Conservation (phyloP, 2,797 vertebrate species). For the Myotis planiceps region DNA sequence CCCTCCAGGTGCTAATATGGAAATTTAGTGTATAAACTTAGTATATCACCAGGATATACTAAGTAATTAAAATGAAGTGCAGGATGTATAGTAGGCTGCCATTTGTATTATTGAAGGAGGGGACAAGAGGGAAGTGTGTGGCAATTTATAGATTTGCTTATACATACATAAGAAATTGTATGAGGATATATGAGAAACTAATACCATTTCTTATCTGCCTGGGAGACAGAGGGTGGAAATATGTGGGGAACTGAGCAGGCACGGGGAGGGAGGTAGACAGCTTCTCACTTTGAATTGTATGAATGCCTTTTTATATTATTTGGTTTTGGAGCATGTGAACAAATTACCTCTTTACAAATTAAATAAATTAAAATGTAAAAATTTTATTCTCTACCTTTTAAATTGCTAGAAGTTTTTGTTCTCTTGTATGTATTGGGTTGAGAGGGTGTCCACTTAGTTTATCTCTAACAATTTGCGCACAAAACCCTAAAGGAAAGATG, state of each 20-base stretch:
- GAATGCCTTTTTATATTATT: background rate
- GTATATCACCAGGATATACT: background rate
- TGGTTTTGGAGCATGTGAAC: background rate
- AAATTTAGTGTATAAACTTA: background rate
- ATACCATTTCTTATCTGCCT: background rate
- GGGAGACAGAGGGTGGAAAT: background rate
- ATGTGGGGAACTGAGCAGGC: background rate
- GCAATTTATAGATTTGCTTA: background rate
- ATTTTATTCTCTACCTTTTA: background rate
- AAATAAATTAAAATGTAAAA: background rate
- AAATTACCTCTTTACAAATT: background rate
- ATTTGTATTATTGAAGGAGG: background rate
- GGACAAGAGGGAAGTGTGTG: background rate
- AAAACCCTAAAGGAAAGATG: background rate
- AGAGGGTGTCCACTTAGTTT: background rate
- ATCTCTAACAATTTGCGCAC: background rate
- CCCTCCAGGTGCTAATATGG: background rate
- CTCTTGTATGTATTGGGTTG: background rate
- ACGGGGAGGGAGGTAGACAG: background rate
- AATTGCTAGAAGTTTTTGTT: background rate
- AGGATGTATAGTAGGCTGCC: background rate
- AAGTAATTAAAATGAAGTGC: background rate
- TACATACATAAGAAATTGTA: background rate
- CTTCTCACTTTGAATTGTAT: background rate
- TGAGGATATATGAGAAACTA: background rate